Percentiles rank a stretch among this genome's conserved stretches.
These are phyloP conservation scores for Trichopria drosophilae DNA, from an alignment of 2,888 invertebrate species.

Conservation along the genomic window DNA sequence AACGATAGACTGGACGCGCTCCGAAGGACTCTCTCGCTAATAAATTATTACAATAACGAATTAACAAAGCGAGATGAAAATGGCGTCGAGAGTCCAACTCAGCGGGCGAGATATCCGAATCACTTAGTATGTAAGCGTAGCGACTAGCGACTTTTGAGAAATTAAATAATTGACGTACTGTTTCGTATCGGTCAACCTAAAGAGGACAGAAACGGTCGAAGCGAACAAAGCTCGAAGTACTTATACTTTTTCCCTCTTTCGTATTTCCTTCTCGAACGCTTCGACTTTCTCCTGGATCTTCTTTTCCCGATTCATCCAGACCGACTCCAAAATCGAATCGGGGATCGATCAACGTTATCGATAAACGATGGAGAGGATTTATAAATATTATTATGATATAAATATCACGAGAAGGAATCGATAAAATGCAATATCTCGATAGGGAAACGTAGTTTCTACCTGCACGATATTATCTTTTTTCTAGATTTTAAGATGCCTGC, in stretches of 20 bases:
- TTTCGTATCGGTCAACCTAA: conserved; percentile 45
- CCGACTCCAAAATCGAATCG: conserved; percentile 26
- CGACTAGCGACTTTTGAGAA: conserved; percentile 50
- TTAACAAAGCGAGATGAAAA: conserved; percentile 34
- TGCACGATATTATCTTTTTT: conserved; percentile 49
- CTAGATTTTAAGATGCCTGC: conserved; percentile 52
- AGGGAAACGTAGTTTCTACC: conserved; percentile 47
- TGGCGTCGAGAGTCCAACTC: conserved; percentile 47
- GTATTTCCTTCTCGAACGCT: conserved; percentile 20
- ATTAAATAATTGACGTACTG: conserved; percentile 47
- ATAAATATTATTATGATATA: conserved; percentile 15
- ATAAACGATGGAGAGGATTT: conserved; percentile 29
- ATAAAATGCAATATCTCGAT: conserved; percentile 33
- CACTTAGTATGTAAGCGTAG: conserved; percentile 52
- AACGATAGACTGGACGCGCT: conserved; percentile 56
- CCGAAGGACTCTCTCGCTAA: conserved; percentile 55
- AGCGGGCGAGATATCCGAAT: conserved; percentile 56
- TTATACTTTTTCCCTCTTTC: conserved; percentile 33
- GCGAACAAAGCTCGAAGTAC: too few species aligned
- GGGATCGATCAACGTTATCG: conserved; percentile 31
- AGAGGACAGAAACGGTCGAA: too few species aligned
- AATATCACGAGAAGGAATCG: conserved; percentile 23
- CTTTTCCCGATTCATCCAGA: conserved; percentile 7
- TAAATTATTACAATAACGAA: too few species aligned
- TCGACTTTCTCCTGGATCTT: conserved; percentile 27